Evolutionary conservation across 2,797 vertebrate species (phyloP), one percentile per base, ranked within the genome.

Genomic region (Pogoniulus pusillus): DNA sequence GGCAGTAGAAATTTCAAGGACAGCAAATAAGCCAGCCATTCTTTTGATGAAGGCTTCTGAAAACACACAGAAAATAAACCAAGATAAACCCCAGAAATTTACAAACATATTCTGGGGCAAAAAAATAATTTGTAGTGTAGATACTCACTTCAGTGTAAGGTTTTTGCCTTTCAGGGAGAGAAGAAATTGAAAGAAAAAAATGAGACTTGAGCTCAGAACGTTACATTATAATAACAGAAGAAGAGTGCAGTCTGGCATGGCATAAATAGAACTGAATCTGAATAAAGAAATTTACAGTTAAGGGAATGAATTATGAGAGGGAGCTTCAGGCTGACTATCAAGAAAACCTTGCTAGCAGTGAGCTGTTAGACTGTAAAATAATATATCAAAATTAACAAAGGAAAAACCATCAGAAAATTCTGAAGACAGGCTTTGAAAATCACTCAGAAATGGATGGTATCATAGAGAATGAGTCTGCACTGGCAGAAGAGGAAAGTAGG

Each of bases 261-360:
- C 91, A 94, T 86, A 94, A 91, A 87, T 81, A 93, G 83, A 92
- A 66, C 81, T 81, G 76, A 92, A 93, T 93, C 87, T 94, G 93
- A 94, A 92, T 94, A 93, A 94, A 93, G 88, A 91, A 92, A 86
- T 94, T 86, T 93, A 85, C 79, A 85, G 89, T 95, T 95, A 94
- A 95, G 59, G 76, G 95, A 96, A 92, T 91, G 91, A 94, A 90
- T 92, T 96, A 96, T 93, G 86, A 89, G 95, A 72, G 57, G 92
- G 19, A 75, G 79, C 90, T 94, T 93, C 81, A 95, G 86, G 76
- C 91, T 94, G 88, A 93, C 76, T 93, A 82, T 93, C 73, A 93
- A 68, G 63, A 85, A 90, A 94, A 71, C 57, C 60, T 87, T 85
- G 70, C 93, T 93, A 91, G 85, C 60, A 83, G 84, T 64, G 73